Conservation (phyloP, 1,140 invertebrate genomes). For the Eriosoma lanigerum region DNA sequence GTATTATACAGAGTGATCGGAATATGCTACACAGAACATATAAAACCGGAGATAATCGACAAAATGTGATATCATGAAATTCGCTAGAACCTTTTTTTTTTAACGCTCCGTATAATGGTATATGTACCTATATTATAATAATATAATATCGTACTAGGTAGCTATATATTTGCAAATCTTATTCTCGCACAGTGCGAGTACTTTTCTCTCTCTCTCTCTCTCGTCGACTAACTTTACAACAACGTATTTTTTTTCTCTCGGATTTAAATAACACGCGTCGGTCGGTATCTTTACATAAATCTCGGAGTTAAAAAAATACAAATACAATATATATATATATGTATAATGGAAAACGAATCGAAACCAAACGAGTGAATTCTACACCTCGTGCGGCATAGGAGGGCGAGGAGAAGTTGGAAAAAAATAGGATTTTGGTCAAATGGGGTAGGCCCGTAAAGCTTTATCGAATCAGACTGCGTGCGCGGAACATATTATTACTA, state of each 20-base stretch:
- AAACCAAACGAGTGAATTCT: neutral
- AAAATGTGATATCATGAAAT: too few relatives aligned
- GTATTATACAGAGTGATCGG: too few relatives aligned
- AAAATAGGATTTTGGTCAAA: neutral
- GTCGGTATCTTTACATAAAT: constrained; percentile 31
- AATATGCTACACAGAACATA: too few relatives aligned
- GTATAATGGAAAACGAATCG: neutral
- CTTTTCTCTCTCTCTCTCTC: neutral
- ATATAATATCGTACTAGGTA: too few relatives aligned
- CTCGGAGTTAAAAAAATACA: neutral
- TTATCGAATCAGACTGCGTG: neutral
- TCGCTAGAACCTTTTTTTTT: too few relatives aligned
- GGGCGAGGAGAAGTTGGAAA: too few relatives aligned
- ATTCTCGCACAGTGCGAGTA: neutral
- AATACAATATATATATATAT: neutral
- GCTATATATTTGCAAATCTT: constrained; percentile 25
- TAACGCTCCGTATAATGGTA: too few relatives aligned
- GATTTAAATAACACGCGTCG: constrained; percentile 39
- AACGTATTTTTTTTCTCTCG: constrained; percentile 4
- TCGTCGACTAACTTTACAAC: neutral
- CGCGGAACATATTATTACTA: too few relatives aligned
- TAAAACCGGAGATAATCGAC: too few relatives aligned
- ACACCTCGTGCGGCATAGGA: neutral
- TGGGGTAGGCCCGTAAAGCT: neutral
- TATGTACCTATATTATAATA: too few relatives aligned